Base-by-base conservation (phyloP, 2,113 vertebrate species). In the Eudyptes chrysolophus region DNA sequence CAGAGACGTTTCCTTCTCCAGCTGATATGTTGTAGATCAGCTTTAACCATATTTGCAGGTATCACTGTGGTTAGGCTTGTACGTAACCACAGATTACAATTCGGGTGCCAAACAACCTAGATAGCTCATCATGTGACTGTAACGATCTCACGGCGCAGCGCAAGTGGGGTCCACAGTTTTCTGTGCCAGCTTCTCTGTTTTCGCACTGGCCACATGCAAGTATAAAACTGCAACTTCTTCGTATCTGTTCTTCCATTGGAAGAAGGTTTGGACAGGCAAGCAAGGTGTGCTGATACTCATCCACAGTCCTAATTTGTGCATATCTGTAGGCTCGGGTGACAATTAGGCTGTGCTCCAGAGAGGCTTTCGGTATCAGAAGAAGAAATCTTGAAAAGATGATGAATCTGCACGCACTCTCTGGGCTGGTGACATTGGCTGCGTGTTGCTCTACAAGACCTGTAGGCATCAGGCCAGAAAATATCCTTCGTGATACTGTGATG, bases 41-140 rank as follows among this genome's bases (percentile, higher is more conserved):
- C 77, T 71, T 82, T 71, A 94, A 76, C 79, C 80, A 82, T 90
- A 72, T 87, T 94, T 92, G 38, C 70, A 95, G 89, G 80, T 96
- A 96, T 78, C 72, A 1, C 68, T 95, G 83, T 0, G 8, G 77
- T 91, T 87, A 69, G 77, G 44, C 34, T 58, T 60, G 48, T 38
- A 72, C 4, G 7, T 24, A 79, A 90, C 91, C 94, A 79, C 86
- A 92, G 69, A 87, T 68, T 44, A 94, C 36, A 72, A 21, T 52
- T 79, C 0, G 48, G 48, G 51, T 94, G 83, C 42, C 92, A 57
- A 54, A 70, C 58, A 51, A 84, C 69, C 62, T n/a, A 94, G 92
- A 93, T n/a, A 94, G 94, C 55, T 71, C 9, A 32, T 90, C 86
- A 92, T 54, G 71, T 65, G 86, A 87, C 69, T 60, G 48, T 30